Conservation (phyloP, 2,888 invertebrate species). For the Xestia xanthographa region DNA sequence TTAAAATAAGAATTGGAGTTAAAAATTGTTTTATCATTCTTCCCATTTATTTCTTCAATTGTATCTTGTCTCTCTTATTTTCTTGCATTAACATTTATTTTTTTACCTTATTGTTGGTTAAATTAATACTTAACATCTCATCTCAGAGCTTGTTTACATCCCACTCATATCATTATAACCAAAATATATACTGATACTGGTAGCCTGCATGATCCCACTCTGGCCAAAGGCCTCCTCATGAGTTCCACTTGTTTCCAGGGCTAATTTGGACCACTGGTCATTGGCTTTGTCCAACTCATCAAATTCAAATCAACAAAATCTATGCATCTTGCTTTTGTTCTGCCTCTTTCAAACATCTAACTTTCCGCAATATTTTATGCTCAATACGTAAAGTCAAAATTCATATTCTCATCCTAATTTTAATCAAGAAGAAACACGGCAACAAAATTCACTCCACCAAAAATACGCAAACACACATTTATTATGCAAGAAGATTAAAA, state of each 20-base stretch:
- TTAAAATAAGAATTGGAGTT: neutral
- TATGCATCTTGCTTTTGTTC: neutral
- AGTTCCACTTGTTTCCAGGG: too few relatives aligned
- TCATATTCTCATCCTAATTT: conserved; percentile 10
- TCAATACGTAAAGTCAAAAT: neutral
- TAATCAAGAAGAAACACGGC: conserved; percentile 9
- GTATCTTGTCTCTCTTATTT: too few relatives aligned
- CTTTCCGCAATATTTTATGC: too few relatives aligned
- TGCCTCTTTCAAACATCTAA: neutral
- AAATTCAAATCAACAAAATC: too few relatives aligned
- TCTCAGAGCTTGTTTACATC: neutral
- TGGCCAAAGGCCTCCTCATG: too few relatives aligned
- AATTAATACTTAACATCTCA: neutral
- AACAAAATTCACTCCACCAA: conserved; percentile 2
- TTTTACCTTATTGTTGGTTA: neutral
- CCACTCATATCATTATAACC: neutral
- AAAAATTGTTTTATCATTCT: neutral
- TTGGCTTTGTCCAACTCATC: too few relatives aligned
- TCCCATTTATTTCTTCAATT: too few relatives aligned
- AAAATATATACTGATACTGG: too few relatives aligned
- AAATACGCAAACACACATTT: conserved; percentile 37
- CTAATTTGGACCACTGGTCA: too few relatives aligned
- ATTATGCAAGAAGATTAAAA: conserved; percentile 49
- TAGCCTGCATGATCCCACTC: too few relatives aligned
- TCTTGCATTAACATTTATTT: neutral